Conservation (phyloP, 2,797 vertebrate genomes). For the Cynopterus sphinx region DNA sequence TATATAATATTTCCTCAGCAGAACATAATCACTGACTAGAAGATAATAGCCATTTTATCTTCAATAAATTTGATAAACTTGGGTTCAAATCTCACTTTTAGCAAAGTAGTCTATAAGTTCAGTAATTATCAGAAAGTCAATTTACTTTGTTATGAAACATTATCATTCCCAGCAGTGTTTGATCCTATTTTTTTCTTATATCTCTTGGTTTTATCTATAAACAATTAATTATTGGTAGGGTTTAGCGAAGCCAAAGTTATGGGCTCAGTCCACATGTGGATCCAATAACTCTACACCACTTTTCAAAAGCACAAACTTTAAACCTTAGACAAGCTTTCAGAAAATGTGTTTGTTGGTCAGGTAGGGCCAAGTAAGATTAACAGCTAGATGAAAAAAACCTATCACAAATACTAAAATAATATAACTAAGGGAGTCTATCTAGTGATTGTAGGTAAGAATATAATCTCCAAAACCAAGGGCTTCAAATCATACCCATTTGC, state of each 20-base stretch:
- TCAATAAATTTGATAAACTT: neutral
- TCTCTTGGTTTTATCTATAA: neutral
- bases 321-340: neutral
- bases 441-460: neutral
- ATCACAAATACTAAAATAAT: neutral
- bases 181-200: neutral
- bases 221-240: neutral
- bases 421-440: neutral
- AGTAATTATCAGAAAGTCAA: neutral
- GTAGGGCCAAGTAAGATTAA: neutral
- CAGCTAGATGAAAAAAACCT: neutral
- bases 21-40: neutral
- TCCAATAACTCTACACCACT: neutral
- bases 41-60: neutral
- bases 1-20: neutral
- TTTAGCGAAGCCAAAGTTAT: neutral
- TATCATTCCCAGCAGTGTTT: neutral
- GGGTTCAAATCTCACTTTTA: slow-evolving; percentile 24
- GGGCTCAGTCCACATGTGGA: neutral
- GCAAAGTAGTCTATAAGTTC: neutral
- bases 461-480: neutral
- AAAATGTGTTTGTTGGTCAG: neutral
- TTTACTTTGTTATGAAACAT: slow-evolving; percentile 7
- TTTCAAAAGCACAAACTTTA: neutral
- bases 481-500: neutral